Percentiles rank a stretch among this genome's conserved stretches.
These are phyloP conservation scores for Camelus bactrianus DNA, from an alignment of 2,113 vertebrate species.

Conservation along the genomic window DNA sequence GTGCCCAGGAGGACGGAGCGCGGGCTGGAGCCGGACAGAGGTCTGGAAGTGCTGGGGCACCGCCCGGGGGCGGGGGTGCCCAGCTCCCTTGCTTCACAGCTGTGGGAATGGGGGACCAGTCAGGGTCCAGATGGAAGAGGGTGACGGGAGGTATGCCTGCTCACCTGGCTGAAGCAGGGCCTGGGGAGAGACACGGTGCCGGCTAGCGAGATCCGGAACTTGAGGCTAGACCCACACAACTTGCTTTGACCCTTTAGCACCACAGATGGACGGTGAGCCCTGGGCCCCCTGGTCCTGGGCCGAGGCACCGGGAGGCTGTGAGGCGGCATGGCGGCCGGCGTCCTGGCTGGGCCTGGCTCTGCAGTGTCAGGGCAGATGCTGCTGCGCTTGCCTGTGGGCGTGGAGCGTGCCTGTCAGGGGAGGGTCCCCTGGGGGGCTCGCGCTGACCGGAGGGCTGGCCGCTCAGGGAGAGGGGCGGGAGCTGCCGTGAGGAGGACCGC, in stretches of 20 bases:
- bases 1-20: neutral
- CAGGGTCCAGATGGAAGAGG: neutral
- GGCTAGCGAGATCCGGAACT: neutral
- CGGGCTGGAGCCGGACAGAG: neutral
- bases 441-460: neutral
- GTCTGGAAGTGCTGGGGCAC: neutral
- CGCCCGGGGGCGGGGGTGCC: neutral
- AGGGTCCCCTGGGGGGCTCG: neutral
- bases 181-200: neutral
- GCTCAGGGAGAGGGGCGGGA: neutral
- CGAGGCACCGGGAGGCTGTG: neutral
- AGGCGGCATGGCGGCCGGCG: neutral
- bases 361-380: too few relatives aligned
- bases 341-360: neutral
- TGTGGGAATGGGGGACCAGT: neutral
- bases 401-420: accelerated
- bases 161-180: neutral
- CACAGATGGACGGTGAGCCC: neutral
- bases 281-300: neutral
- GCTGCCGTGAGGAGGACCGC: too few relatives aligned
- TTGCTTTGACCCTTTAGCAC: neutral
- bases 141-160: neutral
- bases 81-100: neutral
- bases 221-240: neutral
- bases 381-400: neutral